phyloP scores from a whole-genome alignment of 2,888 invertebrate genomes.

The Glyphotaelius pellucidus region DNA sequence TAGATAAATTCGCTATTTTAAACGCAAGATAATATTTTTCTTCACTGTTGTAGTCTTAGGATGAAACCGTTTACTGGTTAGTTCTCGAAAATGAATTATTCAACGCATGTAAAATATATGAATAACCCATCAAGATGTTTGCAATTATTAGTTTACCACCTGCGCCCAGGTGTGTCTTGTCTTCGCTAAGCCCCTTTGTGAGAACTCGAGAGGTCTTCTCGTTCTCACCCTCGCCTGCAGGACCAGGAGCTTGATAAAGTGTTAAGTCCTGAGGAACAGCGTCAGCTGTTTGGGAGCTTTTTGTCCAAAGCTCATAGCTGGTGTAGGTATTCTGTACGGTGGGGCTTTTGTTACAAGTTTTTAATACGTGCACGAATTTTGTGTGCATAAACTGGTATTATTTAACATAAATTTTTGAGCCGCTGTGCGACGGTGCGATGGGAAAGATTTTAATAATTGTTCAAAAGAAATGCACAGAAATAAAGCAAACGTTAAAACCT shows the following conservation, averaged over 20 bases:
- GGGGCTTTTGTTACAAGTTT: conserved; percentile 39
- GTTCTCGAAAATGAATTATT: neutral
- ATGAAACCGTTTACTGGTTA: neutral
- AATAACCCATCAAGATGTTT: neutral
- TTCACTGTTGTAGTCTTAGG: neutral
- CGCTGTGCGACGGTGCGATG: neutral
- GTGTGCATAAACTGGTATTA: conserved; percentile 42
- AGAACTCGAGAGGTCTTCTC: conserved; percentile 26
- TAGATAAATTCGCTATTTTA: too few relatives aligned
- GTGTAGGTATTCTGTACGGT: neutral
- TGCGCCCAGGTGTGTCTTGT: conserved; percentile 40
- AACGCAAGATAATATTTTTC: neutral
- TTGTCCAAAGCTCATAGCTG: conserved; percentile 41
- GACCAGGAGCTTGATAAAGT: conserved; percentile 40
- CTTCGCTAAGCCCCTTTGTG: conserved; percentile 38
- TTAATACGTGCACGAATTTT: conserved; percentile 45
- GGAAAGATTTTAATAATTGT: neutral
- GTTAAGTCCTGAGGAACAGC: conserved; percentile 47
- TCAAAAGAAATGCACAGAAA: neutral
- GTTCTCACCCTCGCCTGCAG: neutral
- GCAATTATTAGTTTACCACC: conserved; percentile 11
- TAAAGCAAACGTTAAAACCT: neutral
- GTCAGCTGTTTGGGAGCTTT: conserved; percentile 52
- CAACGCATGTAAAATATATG: neutral
- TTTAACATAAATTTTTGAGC: conserved; percentile 39